Evolutionary conservation across 1,140 invertebrate species (phyloP), one percentile per base, ranked within the genome.

Genomic region (Arion vulgaris): DNA sequence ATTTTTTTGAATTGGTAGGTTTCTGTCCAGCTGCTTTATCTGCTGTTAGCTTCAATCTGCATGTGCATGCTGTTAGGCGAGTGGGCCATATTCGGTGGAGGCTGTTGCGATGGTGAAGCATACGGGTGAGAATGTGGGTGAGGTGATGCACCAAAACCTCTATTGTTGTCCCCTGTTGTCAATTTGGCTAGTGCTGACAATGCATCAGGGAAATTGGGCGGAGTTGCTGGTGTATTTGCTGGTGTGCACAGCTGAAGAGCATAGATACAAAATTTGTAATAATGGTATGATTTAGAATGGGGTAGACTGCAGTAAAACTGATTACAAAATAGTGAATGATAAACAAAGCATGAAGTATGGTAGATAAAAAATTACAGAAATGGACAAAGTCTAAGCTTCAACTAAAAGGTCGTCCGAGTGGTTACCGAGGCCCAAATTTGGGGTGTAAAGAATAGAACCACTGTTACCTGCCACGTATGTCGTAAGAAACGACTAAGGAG

Each of bases 221-320:
- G 90, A 83, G 90, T 91, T 66, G 89, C 90, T 73, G 90, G 90
- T 84, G 90, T 91, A 86, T 91, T 90, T 36, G 91, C 89, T 85
- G 89, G 89, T 76, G 90, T 87, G 88, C 89, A 90, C 73, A 92
- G 71, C 90, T 92, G 88, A 81, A 66, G 17, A 66, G 32, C 62
- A 66, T 17, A 66, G 28, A 28, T 7, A 66, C 11, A 66, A 66
- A 7, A 66, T 32, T 28, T 2, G 23, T n/a, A 23, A 57, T 11
- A 57, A 57, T 57, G 26, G 19, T 4, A 2, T 57, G 2, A 57
- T 57, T 23, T 57, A 23, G 23, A 57, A n/a, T n/a, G n/a, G n/a
- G n/a, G n/a, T n/a, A n/a, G n/a, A n/a, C n/a, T n/a, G n/a, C n/a
- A n/a, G n/a, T n/a, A n/a, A n/a, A n/a, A n/a, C n/a, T n/a, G n/a